Evolutionary conservation across 2,888 invertebrate species (phyloP), one percentile per base, ranked within the genome.

Genomic region (Linnaemya vulpina): DNA sequence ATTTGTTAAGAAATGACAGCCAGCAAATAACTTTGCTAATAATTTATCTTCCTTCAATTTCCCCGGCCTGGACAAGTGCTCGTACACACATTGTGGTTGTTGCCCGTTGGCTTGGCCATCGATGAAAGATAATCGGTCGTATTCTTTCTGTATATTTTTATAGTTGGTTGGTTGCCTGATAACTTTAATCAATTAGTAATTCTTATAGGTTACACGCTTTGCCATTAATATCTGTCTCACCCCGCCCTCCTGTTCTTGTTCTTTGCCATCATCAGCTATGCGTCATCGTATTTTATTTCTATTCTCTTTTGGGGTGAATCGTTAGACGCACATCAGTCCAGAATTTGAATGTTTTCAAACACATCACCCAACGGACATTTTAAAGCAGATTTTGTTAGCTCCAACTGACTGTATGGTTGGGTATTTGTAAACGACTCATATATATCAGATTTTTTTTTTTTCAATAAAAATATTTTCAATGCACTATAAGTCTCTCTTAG

Each of bases 151-250:
- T 40, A 17, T 25, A 58, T 63, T 35, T 17, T 51, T 22, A 58
- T 63, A 58, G 73, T 51, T 53, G 65, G 15, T 10, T 76, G 55
- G n/a, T 71, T 55, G 51, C 49, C 51, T 73, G 71, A 73, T 67
- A 74, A 78, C 70, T 70, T 40, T 38, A 79, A 79, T 43, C 79
- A 84, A 84, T 84, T 84, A 75, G 70, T 63, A 43, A 79, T 79
- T 77, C 58, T 76, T 71, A 65, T 22, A 71, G n/a, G 40, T 58
- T 63, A 51, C 43, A 17, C 20, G 30, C 30, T 60, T 43, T 20
- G 55, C 7, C 40, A 62, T 46, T 38, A 38, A 30, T 3, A 15
- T 25, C 49, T 13, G 35, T 51, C 35, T 5, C 17, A n/a, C 30
- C 35, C 70, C 17, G 10, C 17, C 22, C 30, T 43, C 70, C 17